phyloP scores from a whole-genome alignment of 1,140 invertebrate species.

The Neodiprion fabricii region DNA sequence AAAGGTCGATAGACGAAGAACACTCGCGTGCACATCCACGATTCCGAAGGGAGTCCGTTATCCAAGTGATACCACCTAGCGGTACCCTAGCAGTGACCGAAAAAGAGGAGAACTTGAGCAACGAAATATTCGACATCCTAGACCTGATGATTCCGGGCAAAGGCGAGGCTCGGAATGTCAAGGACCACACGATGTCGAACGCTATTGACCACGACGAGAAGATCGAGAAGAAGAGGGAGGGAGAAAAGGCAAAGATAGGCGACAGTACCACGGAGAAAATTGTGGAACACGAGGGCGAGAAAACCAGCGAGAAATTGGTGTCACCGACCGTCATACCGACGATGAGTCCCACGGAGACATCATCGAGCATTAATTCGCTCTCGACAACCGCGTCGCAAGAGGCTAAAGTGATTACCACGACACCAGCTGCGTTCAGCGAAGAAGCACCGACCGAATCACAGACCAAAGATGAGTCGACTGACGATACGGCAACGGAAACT shows the following conservation, averaged over 20 bases:
- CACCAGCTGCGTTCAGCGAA: not conserved
- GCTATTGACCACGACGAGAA: constrained; percentile 19
- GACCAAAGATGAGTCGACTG: not conserved
- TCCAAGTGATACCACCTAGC: constrained; percentile 54
- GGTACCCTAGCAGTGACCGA: constrained; percentile 38
- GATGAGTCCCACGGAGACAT: not conserved
- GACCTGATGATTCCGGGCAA: constrained; percentile 48
- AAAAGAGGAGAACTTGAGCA: constrained; percentile 51
- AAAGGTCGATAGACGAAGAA: constrained; percentile 23
- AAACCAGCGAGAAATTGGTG: constrained; percentile 1
- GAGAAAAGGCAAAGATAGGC: constrained; percentile 28
- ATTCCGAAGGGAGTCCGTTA: constrained; percentile 37
- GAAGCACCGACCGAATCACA: not conserved
- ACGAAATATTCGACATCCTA: constrained; percentile 57
- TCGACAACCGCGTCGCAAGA: not conserved
- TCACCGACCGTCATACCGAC: not conserved
- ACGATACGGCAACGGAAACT: constrained; percentile 3
- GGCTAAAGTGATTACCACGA: not conserved
- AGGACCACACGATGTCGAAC: constrained; percentile 21
- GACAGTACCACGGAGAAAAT: constrained; percentile 33
- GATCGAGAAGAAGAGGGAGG: constrained; percentile 24
- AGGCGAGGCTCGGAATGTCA: constrained; percentile 12
- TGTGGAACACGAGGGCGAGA: constrained; percentile 33
- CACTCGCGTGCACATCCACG: not conserved
- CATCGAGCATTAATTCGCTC: not conserved